A percentile compares a stretch with the other conserved stretches of the same genome.
phyloP scores from a whole-genome alignment of 2,797 vertebrate genomes.

The Hipposideros larvatus region DNA sequence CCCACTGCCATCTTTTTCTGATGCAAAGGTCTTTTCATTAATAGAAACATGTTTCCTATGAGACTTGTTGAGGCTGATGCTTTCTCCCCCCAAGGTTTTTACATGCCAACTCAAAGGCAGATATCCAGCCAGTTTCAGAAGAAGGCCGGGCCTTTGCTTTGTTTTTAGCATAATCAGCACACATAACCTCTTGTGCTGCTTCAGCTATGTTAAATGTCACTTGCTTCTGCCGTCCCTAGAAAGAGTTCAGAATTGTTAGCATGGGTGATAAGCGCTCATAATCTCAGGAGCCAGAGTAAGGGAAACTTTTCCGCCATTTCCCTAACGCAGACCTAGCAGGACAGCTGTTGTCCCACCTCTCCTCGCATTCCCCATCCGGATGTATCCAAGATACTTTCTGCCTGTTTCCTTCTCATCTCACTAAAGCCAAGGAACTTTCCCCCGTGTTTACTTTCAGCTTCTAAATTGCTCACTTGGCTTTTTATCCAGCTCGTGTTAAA shows the following conservation, averaged over 20 bases:
- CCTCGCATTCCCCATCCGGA: neutral
- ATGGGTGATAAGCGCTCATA: neutral
- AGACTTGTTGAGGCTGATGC: neutral
- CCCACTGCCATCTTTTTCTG: constrained; percentile 2
- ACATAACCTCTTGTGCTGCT: neutral
- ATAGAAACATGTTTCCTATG: neutral
- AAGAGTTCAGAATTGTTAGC: neutral
- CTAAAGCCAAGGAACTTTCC: neutral
- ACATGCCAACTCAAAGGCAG: neutral
- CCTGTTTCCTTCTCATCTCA: neutral
- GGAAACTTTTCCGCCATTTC: neutral
- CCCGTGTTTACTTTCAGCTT: neutral
- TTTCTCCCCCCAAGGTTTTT: neutral
- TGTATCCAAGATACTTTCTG: neutral
- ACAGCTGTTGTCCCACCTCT: neutral
- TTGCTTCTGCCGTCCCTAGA: neutral
- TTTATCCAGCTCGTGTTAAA: neutral
- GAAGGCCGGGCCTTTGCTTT: neutral
- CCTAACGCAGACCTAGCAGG: neutral
- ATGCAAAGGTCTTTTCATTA: constrained; percentile 4
- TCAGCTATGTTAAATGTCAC: neutral
- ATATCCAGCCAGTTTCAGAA: neutral
- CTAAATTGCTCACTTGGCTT: constrained; percentile 18
- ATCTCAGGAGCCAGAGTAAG: neutral
- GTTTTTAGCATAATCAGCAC: neutral